Conservation (phyloP, 2,113 vertebrate genomes). For the Nymphicus hollandicus region DNA sequence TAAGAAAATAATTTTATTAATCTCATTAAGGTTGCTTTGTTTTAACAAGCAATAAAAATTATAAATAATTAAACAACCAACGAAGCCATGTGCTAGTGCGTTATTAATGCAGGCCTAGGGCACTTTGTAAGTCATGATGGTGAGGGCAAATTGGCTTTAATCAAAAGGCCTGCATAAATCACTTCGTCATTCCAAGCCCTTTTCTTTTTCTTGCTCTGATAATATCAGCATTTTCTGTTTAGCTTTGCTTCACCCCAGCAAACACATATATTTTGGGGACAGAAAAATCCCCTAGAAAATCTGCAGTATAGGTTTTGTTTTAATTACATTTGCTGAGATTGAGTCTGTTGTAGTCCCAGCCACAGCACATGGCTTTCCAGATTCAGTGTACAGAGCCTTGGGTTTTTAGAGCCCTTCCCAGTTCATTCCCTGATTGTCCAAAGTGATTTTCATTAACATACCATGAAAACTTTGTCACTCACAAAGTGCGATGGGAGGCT, state of each 20-base stretch:
- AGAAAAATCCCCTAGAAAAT: not conserved
- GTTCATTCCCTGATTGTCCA: not conserved
- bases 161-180: slow-evolving; percentile 61
- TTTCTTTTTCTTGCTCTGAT: slow-evolving; percentile 26
- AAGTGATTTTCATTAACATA: no score
- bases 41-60: slow-evolving; percentile 53
- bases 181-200: slow-evolving; percentile 26
- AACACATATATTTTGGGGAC: not conserved
- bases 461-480: no score
- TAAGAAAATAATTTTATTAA: slow-evolving; percentile 44
- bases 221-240: not conserved
- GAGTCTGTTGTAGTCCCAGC: not conserved
- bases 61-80: slow-evolving; percentile 66
- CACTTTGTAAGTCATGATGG: slow-evolving; percentile 45
- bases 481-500: not conserved
- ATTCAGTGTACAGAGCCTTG: not conserved
- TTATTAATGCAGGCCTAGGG: slow-evolving; percentile 61
- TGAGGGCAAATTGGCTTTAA: slow-evolving; percentile 69
- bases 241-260: not conserved
- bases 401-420: not conserved
- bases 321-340: not conserved
- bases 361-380: not conserved
- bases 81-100: slow-evolving; percentile 31
- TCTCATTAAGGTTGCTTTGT: slow-evolving; percentile 55
- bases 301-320: not conserved